Evolutionary conservation across 2,113 vertebrate species (phyloP).

Genomic region (Microcebus griseorufus): DNA sequence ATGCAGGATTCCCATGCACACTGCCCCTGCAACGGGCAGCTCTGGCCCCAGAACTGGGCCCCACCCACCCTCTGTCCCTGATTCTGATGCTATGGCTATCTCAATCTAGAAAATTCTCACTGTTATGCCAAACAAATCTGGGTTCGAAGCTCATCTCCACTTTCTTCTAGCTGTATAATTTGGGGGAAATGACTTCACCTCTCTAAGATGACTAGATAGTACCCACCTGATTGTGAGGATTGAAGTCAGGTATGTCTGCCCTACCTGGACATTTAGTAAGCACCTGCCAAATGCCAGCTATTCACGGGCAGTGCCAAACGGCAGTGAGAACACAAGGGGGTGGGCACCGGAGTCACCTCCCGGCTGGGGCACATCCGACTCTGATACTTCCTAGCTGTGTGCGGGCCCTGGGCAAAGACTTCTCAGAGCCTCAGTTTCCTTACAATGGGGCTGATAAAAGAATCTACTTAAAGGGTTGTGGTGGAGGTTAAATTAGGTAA

Average conservation of each 20-base stretch:
- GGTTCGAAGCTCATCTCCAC: background rate
- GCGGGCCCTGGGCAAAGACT: background rate
- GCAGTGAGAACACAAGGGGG: background rate
- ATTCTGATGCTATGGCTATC: background rate
- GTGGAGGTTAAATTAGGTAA: background rate
- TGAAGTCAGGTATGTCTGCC: background rate
- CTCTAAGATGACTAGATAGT: background rate
- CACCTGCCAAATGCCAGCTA: background rate
- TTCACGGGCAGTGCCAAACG: background rate
- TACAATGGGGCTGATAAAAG: background rate
- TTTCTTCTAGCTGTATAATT: background rate
- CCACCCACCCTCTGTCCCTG: fast-evolving
- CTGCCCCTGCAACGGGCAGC: background rate
- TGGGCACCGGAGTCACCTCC: background rate
- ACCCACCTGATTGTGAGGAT: background rate
- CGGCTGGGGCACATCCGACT: too few relatives aligned
- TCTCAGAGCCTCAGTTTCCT: background rate
- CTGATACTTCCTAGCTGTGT: background rate
- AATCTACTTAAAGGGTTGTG: background rate
- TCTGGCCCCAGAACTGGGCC: background rate
- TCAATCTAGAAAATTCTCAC: background rate
- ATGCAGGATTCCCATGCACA: background rate
- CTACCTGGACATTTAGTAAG: background rate
- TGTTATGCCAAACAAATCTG: background rate
- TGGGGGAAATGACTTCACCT: background rate